These are phyloP conservation scores for Aphaenogaster rudis DNA, from an alignment of 1,140 invertebrate genomes.

Conservation along the genomic window DNA sequence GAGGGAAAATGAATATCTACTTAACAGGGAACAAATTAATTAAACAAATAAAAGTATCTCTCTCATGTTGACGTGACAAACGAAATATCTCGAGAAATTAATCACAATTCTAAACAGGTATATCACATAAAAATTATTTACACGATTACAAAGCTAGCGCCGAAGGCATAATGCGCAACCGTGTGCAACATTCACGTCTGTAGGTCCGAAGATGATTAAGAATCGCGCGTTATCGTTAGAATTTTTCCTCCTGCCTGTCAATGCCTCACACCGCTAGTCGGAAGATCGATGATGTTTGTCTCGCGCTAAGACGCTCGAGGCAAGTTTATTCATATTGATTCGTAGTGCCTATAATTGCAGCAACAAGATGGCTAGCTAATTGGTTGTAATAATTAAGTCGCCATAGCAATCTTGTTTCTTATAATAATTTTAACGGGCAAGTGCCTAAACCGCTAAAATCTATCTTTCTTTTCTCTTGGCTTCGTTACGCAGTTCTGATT, in stretches of 20 bases:
- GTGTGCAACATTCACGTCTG: neutral
- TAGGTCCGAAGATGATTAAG: conserved; percentile 16
- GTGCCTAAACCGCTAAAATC: neutral
- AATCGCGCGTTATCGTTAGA: conserved; percentile 28
- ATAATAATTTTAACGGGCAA: neutral
- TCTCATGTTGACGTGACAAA: neutral
- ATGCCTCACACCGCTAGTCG: conserved; percentile 7
- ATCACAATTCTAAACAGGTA: neutral
- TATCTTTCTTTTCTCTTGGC: neutral
- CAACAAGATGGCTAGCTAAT: neutral
- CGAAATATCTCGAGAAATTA: neutral
- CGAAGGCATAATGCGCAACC: neutral
- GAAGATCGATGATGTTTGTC: conserved; percentile 46
- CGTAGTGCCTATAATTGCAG: neutral
- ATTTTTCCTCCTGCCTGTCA: neutral
- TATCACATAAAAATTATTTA: neutral
- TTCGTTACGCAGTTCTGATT: no score
- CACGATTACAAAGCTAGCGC: neutral
- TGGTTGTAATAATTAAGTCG: conserved; percentile 17
- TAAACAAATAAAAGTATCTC: neutral
- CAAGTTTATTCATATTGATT: conserved; percentile 31
- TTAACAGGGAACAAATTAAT: neutral
- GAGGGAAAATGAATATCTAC: neutral
- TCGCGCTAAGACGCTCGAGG: conserved; percentile 22
- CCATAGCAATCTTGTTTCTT: neutral